Percentiles rank a stretch among this genome's conserved stretches.
phyloP scores from a whole-genome alignment of 2,888 invertebrate genomes.

The Proisotoma minuta region DNA sequence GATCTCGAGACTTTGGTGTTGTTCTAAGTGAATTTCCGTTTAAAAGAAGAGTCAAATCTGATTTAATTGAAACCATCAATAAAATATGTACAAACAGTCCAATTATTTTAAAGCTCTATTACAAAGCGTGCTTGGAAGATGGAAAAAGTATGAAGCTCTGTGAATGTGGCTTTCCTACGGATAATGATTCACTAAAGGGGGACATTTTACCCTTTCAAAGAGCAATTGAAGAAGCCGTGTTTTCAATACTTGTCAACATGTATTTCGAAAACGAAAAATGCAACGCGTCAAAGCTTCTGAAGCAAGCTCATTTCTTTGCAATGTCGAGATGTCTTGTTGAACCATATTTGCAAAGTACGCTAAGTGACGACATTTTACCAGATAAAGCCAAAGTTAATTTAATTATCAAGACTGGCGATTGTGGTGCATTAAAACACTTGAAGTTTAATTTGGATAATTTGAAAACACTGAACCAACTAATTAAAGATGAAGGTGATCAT shows the following conservation, averaged over 20 bases:
- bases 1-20: background rate
- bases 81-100: conserved; percentile 29
- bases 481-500: background rate
- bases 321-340: conserved; percentile 37
- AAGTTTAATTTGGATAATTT: conserved; percentile 20
- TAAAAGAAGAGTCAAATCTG: conserved; percentile 30
- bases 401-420: conserved; percentile 31
- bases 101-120: conserved; percentile 25
- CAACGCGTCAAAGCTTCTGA: no score
- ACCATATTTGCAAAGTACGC: conserved; percentile 23
- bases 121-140: conserved; percentile 37
- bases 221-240: conserved; percentile 36
- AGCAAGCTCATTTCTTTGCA: conserved; percentile 32
- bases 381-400: conserved; percentile 29
- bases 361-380: conserved; percentile 17
- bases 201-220: conserved; percentile 28
- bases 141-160: conserved; percentile 34
- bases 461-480: conserved; percentile 16
- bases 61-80: conserved; percentile 29
- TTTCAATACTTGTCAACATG: conserved; percentile 26
- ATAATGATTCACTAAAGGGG: conserved; percentile 25
- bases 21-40: conserved; percentile 36
- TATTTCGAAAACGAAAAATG: conserved; percentile 27
- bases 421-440: conserved; percentile 27
- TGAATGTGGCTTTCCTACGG: conserved; percentile 36